Percentiles rank a stretch among this genome's conserved stretches.
phyloP scores from a whole-genome alignment of 2,888 invertebrate species.

The Phrixothrix hirtus region DNA sequence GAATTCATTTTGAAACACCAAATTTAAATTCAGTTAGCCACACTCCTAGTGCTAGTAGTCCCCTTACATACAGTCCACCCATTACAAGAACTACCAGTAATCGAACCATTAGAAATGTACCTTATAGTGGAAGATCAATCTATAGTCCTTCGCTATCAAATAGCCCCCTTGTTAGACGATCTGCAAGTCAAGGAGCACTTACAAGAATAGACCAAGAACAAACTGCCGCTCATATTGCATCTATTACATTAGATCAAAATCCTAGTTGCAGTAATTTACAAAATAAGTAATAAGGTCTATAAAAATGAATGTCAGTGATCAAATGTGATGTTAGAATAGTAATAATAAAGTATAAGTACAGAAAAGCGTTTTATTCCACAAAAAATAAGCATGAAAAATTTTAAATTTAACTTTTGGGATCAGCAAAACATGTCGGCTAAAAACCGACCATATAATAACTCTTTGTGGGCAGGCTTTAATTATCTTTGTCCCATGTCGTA shows the following conservation, averaged over 20 bases:
- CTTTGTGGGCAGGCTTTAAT: too few relatives aligned
- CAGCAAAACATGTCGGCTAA: too few relatives aligned
- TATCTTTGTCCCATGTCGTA: too few relatives aligned
- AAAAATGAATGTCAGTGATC: conserved; percentile 7
- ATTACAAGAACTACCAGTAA: conserved; percentile 1
- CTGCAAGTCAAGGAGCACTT: conserved; percentile 8
- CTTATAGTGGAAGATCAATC: background rate
- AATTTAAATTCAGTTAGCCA: conserved; percentile 5
- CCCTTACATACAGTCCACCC: conserved; percentile 14
- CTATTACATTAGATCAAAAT: background rate
- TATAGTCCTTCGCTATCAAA: conserved; percentile 7
- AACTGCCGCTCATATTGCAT: too few relatives aligned
- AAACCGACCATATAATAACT: too few relatives aligned
- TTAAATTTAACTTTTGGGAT: too few relatives aligned
- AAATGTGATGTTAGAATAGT: conserved; percentile 19
- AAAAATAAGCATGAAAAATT: too few relatives aligned
- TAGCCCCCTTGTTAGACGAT: conserved; percentile 8
- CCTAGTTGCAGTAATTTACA: background rate
- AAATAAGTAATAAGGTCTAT: background rate
- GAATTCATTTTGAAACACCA: conserved; percentile 13
- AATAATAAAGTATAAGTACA: too few relatives aligned
- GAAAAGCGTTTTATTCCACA: too few relatives aligned
- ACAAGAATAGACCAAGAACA: conserved; percentile 2
- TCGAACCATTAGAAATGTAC: conserved; percentile 4
- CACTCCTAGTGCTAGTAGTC: conserved; percentile 13